A percentile compares a stretch with the other conserved stretches of the same genome.
These are phyloP conservation scores for Ectemnius continuus DNA, from an alignment of 2,888 invertebrate genomes.

Conservation along the genomic window DNA sequence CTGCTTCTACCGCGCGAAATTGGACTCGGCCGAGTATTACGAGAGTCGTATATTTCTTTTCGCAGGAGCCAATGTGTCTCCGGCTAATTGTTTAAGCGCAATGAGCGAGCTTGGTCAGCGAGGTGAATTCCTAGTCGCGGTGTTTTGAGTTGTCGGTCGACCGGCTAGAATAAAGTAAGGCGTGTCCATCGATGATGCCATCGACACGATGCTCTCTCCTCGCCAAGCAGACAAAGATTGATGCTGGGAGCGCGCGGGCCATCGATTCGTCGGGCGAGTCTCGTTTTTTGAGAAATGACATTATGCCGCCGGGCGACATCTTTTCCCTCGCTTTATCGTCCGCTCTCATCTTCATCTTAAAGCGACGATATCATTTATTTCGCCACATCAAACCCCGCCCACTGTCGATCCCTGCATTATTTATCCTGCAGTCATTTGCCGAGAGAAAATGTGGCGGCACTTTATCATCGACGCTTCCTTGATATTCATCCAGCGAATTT, in stretches of 20 bases:
- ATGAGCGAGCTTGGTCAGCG: no score
- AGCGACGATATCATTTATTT: constrained; percentile 3
- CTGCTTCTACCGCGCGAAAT: no score
- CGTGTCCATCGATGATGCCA: constrained; percentile 1
- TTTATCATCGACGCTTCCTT: neutral
- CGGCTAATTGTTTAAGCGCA: no score
- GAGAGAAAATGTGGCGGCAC: neutral
- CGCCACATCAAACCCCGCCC: neutral
- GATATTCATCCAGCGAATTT: neutral
- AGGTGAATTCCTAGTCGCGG: neutral
- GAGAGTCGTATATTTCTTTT: no score
- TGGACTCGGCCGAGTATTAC: no score
- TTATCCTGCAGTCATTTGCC: constrained; percentile 3
- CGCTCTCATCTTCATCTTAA: neutral
- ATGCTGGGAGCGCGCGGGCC: neutral
- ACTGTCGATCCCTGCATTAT: neutral
- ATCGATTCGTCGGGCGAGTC: constrained; percentile 4
- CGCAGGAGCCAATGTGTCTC: no score
- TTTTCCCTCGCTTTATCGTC: constrained; percentile 1
- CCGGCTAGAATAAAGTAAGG: neutral
- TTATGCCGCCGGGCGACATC: neutral
- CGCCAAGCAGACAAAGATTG: constrained; percentile 11
- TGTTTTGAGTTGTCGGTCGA: neutral
- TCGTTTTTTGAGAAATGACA: constrained; percentile 12
- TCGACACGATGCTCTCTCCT: constrained; percentile 10